These are phyloP conservation scores for Odontamblyopus lacepedii DNA, from an alignment of 2,797 vertebrate species.

Conservation along the genomic window DNA sequence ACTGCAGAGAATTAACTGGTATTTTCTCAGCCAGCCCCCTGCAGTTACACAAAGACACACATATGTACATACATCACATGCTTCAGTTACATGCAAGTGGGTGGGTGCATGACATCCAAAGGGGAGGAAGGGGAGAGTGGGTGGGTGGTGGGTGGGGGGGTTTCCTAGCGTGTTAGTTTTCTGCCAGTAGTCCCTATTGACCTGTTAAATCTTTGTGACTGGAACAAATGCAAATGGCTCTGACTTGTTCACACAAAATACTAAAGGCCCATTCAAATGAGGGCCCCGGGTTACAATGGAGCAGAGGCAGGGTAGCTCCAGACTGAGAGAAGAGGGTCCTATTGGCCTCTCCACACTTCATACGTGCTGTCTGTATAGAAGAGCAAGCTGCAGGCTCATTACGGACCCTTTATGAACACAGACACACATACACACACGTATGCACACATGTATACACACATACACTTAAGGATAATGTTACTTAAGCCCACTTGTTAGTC, in stretches of 20 bases:
- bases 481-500: constrained; percentile 46
- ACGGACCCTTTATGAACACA: constrained; percentile 43
- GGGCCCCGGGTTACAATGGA: constrained; percentile 85
- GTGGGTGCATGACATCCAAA: constrained; percentile 80
- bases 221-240: constrained; percentile 96
- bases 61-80: constrained; percentile 49
- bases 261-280: constrained; percentile 90
- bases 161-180: constrained; percentile 81
- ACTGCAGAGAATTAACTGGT: constrained; percentile 74
- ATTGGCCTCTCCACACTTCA: constrained; percentile 72
- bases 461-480: constrained; percentile 31
- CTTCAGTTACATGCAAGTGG: constrained; percentile 59
- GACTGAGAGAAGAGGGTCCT: constrained; percentile 60
- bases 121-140: constrained; percentile 54
- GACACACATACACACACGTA: constrained; percentile 19
- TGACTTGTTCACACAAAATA: constrained; percentile 92
- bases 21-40: constrained; percentile 78
- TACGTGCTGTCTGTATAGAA: constrained; percentile 54
- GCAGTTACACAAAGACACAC: constrained; percentile 68
- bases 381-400: constrained; percentile 54
- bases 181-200: constrained; percentile 90
- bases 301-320: constrained; percentile 72
- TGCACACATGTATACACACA: constrained; percentile 24
- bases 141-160: constrained; percentile 32
- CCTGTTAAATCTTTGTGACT: constrained; percentile 96